A percentile compares a stretch with the other conserved stretches of the same genome.
These are phyloP conservation scores for Perdix hodgsoniae DNA, from an alignment of 2,797 vertebrate species.

Conservation along the genomic window DNA sequence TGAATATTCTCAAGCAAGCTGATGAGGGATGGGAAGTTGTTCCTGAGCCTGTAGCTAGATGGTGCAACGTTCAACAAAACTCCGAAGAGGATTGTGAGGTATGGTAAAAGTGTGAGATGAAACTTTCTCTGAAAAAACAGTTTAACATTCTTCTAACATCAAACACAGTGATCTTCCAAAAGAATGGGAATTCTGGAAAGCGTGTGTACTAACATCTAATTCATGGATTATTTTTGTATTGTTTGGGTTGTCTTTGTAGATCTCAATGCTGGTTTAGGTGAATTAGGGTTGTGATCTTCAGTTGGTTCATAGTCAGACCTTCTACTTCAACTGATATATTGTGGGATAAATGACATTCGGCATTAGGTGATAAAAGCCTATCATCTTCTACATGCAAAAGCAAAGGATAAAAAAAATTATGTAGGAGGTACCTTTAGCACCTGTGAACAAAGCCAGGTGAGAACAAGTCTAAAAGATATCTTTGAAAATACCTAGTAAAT, in stretches of 20 bases:
- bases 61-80: conserved; percentile 90
- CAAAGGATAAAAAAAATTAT: neutral
- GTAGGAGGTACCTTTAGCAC: neutral
- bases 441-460: neutral
- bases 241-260: neutral
- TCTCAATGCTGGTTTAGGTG: neutral
- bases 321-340: neutral
- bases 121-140: neutral
- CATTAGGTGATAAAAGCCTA: accelerated
- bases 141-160: neutral
- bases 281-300: neutral
- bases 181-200: neutral
- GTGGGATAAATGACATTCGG: neutral
- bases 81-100: conserved; percentile 87
- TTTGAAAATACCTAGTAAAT: neutral
- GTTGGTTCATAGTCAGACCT: neutral
- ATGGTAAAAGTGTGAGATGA: neutral
- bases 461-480: neutral
- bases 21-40: conserved; percentile 91
- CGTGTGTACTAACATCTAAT: accelerated
- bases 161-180: neutral
- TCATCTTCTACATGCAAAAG: neutral
- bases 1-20: conserved; percentile 86
- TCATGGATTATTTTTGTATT: accelerated
- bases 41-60: conserved; percentile 92